Percentiles rank a stretch among this genome's conserved stretches.
phyloP scores from a whole-genome alignment of 2,113 vertebrate species.

The Tringa solitaria region DNA sequence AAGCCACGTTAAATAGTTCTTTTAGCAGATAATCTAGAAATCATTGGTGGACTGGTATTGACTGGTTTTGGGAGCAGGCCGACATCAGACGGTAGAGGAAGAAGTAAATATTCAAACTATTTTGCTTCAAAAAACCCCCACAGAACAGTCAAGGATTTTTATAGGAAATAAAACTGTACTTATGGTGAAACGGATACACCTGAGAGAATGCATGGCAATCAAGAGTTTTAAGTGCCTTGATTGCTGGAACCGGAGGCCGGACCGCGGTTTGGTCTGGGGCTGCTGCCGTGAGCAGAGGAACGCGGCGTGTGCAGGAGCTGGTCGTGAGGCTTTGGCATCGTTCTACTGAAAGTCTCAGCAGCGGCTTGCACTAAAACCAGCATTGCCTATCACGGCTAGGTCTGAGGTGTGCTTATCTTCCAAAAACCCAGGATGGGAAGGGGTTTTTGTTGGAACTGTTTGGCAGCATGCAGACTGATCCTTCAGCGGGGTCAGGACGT shows the following conservation, averaged over 20 bases:
- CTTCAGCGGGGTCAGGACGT: neutral
- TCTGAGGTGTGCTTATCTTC: neutral
- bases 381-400: neutral
- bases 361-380: neutral
- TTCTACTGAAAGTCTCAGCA: neutral
- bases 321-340: neutral
- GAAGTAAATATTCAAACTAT: neutral
- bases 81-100: neutral
- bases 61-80: neutral
- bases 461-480: neutral
- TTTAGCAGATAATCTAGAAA: neutral
- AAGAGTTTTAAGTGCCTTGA: neutral
- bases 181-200: slow-evolving; percentile 1
- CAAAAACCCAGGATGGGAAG: neutral
- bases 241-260: neutral
- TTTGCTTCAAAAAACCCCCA: neutral
- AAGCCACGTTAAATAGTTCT: neutral
- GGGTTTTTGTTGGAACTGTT: neutral
- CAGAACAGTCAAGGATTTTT: neutral
- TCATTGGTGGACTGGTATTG: neutral
- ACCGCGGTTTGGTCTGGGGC: neutral
- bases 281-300: neutral
- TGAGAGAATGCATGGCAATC: neutral
- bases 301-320: rapidly evolving
- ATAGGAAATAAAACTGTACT: neutral